A percentile compares a stretch with the other conserved stretches of the same genome.
Conservation (phyloP, 2,113 vertebrate species). For the Perognathus longimembris region DNA sequence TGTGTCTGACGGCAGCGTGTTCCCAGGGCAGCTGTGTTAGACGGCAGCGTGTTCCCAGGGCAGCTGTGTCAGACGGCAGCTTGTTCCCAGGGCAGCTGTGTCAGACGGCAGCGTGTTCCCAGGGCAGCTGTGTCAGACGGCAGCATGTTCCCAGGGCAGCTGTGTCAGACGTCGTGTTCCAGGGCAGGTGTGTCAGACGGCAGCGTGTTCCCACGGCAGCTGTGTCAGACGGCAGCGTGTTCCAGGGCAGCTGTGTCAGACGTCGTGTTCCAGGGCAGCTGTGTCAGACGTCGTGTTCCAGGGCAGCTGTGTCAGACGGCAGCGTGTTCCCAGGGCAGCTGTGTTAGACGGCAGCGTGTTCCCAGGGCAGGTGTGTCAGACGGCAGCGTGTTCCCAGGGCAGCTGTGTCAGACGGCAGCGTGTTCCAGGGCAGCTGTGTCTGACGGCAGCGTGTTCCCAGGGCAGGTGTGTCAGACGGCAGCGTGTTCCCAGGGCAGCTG, state of each 20-base stretch:
- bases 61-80: too few species aligned
- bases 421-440: not conserved
- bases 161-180: not conserved
- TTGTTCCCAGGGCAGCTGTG: too few species aligned
- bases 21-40: not conserved
- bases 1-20: too few species aligned
- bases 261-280: not conserved
- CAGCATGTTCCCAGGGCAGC: too few species aligned
- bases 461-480: not conserved
- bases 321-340: too few species aligned
- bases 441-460: too few species aligned
- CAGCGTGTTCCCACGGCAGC: not conserved
- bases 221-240: too few species aligned
- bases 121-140: not conserved
- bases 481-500: not conserved
- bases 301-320: too few species aligned
- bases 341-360: not conserved
- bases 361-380: not conserved
- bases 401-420: not conserved
- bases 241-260: not conserved
- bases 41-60: not conserved
- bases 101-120: not conserved
- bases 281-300: not conserved
- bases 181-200: not conserved
- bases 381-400: not conserved